These are phyloP conservation scores for Parazoanthus atlanticus DNA, from an alignment of 92 coral and sea anemone genomes.

Conservation along the genomic window DNA sequence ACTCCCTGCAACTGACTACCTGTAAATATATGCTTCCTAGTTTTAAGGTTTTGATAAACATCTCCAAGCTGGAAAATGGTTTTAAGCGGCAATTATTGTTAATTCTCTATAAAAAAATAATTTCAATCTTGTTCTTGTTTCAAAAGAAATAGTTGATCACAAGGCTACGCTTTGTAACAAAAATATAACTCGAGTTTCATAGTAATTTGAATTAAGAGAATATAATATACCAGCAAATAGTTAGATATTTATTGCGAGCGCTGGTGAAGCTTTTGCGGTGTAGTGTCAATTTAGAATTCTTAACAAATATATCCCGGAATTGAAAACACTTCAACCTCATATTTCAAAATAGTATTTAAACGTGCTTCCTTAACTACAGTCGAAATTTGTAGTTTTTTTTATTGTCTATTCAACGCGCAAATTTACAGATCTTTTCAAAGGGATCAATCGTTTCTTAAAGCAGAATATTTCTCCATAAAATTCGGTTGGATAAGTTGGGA, in stretches of 20 bases:
- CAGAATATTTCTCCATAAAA: neutral
- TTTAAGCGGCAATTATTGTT: conserved; percentile 2
- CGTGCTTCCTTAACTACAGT: neutral
- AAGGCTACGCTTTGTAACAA: no score
- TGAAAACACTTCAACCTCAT: neutral
- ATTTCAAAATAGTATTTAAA: conserved; percentile 8
- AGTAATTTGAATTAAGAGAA: neutral
- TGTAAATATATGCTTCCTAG: neutral
- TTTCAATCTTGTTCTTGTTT: neutral
- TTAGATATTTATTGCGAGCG: conserved; percentile 23
- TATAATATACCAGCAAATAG: neutral
- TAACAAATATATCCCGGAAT: neutral
- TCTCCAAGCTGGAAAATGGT: conserved; percentile 2
- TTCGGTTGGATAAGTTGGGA: neutral
- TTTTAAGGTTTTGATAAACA: conserved; percentile 20
- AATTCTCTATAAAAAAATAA: conserved; percentile 2
- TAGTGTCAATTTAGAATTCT: neutral
- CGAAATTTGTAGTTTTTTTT: neutral
- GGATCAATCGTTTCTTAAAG: neutral
- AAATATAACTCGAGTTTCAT: neutral
- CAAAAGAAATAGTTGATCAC: neutral
- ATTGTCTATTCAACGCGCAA: neutral
- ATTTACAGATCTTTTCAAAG: neutral
- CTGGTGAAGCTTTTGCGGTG: conserved; percentile 19
- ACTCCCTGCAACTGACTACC: neutral